Conservation (phyloP, 2,888 invertebrate genomes). For the Tribolium freemani region DNA sequence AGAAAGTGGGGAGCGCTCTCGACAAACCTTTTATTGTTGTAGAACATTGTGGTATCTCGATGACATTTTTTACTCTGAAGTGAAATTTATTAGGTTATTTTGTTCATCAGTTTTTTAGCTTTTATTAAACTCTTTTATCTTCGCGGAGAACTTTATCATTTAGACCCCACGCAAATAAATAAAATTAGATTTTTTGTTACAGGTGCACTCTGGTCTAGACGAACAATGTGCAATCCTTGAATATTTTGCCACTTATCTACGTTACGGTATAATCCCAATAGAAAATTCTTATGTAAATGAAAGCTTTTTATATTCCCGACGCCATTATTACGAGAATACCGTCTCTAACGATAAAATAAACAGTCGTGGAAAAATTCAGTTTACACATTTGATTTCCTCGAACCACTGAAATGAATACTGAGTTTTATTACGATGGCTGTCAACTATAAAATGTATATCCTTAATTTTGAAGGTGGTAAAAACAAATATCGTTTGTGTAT, state of each 20-base stretch:
- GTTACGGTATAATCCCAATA: not conserved
- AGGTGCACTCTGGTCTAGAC: not conserved
- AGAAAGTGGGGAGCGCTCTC: conserved; percentile 60
- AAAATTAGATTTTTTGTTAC: no score
- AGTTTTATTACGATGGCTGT: conserved; percentile 11
- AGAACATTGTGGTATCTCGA: conserved; percentile 50
- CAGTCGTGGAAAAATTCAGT: conserved; percentile 6
- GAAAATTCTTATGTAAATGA: not conserved
- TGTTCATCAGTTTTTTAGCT: conserved; percentile 42
- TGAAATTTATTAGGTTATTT: conserved; percentile 53
- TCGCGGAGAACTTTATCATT: conserved; percentile 7
- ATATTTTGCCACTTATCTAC: not conserved
- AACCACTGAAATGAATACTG: conserved; percentile 5
- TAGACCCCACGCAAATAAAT: not conserved
- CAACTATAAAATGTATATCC: conserved; percentile 14
- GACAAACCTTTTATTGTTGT: conserved; percentile 56
- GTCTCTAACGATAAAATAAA: conserved; percentile 7
- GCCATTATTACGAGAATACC: not conserved
- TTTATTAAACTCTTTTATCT: conserved; percentile 32
- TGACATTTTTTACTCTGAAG: conserved; percentile 55
- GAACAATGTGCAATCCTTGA: not conserved
- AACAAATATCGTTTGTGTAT: not conserved
- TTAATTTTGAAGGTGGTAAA: conserved; percentile 8
- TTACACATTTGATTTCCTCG: conserved; percentile 9
- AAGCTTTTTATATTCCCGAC: not conserved